Evolutionary conservation across 2,797 vertebrate genomes (phyloP).

Genomic region (Acanthurus tractus): DNA sequence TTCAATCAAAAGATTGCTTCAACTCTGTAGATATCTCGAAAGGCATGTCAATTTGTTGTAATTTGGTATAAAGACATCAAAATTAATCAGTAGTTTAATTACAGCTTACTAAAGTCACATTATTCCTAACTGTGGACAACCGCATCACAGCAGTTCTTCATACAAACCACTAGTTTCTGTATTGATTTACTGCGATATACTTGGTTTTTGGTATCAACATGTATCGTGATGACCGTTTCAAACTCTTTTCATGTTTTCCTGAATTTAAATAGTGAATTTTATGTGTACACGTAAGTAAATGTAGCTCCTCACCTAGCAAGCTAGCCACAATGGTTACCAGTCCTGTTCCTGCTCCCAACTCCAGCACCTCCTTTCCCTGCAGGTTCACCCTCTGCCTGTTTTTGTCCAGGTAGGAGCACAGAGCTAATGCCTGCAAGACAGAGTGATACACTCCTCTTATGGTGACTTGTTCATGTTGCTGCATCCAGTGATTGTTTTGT

Average conservation of each 20-base stretch:
- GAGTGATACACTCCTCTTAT: neutral
- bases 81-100: neutral
- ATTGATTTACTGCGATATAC: neutral
- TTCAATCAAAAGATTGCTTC: neutral
- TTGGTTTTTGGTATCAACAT: neutral
- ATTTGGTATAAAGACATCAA: neutral
- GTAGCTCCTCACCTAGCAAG: conserved; percentile 87
- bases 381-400: conserved; percentile 87
- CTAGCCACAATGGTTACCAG: conserved; percentile 92
- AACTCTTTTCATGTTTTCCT: neutral
- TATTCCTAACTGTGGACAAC: neutral
- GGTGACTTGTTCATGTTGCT: neutral
- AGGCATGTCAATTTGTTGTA: neutral
- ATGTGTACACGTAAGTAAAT: neutral
- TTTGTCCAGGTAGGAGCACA: conserved; percentile 92
- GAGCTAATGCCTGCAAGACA: conserved; percentile 85
- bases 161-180: neutral
- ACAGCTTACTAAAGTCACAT: neutral
- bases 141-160: neutral
- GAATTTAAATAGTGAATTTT: neutral
- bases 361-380: conserved; percentile 86
- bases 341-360: conserved; percentile 94
- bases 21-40: neutral
- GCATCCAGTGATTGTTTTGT: too few relatives aligned
- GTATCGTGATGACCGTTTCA: neutral